Evolutionary conservation across 2,888 invertebrate genomes (phyloP).

Genomic region (Halictus ligatus): DNA sequence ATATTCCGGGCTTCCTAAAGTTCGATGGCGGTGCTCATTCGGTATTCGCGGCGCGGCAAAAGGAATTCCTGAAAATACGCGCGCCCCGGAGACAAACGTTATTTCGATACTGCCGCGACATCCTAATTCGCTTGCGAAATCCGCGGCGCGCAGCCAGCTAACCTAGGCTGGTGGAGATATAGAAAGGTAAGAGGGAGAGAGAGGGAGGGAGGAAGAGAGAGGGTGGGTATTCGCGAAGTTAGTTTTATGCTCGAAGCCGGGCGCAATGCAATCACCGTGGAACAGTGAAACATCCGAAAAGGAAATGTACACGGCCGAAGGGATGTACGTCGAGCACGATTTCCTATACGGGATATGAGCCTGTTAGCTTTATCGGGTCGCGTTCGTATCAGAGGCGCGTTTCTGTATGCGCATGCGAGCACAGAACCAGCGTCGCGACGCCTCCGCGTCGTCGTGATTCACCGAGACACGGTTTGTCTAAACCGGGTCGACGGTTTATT

Average conservation of each 20-base stretch:
- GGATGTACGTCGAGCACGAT: conserved; percentile 56
- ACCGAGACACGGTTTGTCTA: conserved; percentile 42
- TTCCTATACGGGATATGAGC: conserved; percentile 57
- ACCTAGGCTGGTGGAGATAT: neutral
- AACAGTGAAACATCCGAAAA: conserved; percentile 61
- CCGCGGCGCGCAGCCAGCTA: conserved; percentile 29
- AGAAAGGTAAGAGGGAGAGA: neutral
- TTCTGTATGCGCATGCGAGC: conserved; percentile 48
- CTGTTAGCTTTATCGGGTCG: conserved; percentile 59
- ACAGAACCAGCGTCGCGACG: neutral
- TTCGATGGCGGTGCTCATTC: conserved; percentile 43
- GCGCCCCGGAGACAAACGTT: conserved; percentile 63
- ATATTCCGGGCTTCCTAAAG: conserved; percentile 45
- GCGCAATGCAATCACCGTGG: conserved; percentile 73
- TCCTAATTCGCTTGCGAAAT: conserved; percentile 67
- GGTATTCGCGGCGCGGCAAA: conserved; percentile 53
- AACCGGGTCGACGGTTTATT: conserved; percentile 22
- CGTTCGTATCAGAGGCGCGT: conserved; percentile 43
- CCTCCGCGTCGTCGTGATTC: neutral
- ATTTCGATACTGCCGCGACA: conserved; percentile 68
- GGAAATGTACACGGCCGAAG: conserved; percentile 58
- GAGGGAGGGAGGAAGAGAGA: neutral
- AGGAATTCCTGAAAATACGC: conserved; percentile 56
- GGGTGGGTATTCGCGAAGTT: conserved; percentile 70
- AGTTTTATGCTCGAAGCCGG: conserved; percentile 67